Conservation (phyloP, 2,888 invertebrate species). For the Cacoxenus indagator region DNA sequence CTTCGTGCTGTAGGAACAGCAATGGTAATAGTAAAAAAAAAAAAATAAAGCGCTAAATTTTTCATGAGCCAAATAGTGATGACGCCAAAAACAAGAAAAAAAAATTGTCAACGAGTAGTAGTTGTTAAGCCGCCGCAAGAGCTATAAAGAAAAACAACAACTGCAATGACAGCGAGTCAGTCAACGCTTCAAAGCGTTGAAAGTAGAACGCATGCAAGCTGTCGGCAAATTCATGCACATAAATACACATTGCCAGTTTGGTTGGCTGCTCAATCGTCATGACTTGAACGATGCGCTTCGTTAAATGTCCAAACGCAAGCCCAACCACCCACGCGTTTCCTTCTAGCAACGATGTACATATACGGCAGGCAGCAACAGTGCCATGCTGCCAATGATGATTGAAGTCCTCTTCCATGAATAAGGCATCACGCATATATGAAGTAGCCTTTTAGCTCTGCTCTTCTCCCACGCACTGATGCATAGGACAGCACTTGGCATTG, state of each 20-base stretch:
- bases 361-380: not conserved
- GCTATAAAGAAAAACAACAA: not conserved
- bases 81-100: not conserved
- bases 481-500: not conserved
- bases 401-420: not conserved
- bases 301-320: not conserved
- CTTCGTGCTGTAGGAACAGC: too few species aligned
- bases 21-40: too few species aligned
- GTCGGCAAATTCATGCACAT: conserved; percentile 10
- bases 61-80: not conserved
- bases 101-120: not conserved
- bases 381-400: not conserved
- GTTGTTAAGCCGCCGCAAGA: not conserved
- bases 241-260: not conserved
- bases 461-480: not conserved
- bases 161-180: not conserved
- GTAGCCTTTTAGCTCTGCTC: not conserved
- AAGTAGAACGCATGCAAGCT: conserved; percentile 3
- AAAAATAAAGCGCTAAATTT: not conserved
- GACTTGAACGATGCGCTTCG: not conserved
- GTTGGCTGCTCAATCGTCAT: not conserved
- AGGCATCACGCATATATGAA: not conserved
- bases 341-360: not conserved
- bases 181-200: not conserved
- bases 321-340: not conserved